Evolutionary conservation across 2,113 vertebrate genomes (phyloP), one percentile per base, ranked within the genome.

Genomic region (Aegotheles bennettii): DNA sequence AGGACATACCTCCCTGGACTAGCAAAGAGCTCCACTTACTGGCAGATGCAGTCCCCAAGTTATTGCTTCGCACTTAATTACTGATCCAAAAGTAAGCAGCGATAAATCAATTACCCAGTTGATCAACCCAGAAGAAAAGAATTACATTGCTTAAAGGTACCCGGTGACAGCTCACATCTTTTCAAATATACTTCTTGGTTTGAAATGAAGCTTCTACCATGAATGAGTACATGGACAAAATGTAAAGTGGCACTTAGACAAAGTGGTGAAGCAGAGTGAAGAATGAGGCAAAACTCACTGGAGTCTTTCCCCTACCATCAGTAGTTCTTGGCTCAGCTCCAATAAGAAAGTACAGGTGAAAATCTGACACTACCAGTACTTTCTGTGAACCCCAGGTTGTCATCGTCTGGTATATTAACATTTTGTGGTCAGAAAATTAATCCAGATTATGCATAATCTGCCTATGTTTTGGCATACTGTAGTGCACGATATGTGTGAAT

Each of bases 21-120:
- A 86, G 94, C 71, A 88, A 96, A 97, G 88, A 97, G 96, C 96
- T 97, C 96, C 96, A 63, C 96, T 97, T 95, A 73, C 94, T 94
- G 96, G 96, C 73, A 92, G 93, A 91, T 63, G 54, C 50, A 90
- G 36, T 11, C 19, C 20, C 21, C 23, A 76, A 90, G 24, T 73
- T 87, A 84, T 8, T 93, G 43, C 73, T 78, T 91, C 48, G 71
- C 51, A 40, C 33, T 80, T 80, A 64, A 82, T 84, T 89, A 80
- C 24, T 16, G 56, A 90, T 63, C 10, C 51, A 69, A 80, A 73
- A 67, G 79, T 50, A 94, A 94, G 65, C 85, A 82, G 18, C 2
- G 5, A 54, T 53, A 69, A 92, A 95, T 80, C 75, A 59, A 65
- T 47, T 69, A 53, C 15, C 38, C 47, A 71, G 57, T 29, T 2